These are phyloP conservation scores for Thunnus maccoyii DNA, from an alignment of 2,113 vertebrate species.

Conservation along the genomic window DNA sequence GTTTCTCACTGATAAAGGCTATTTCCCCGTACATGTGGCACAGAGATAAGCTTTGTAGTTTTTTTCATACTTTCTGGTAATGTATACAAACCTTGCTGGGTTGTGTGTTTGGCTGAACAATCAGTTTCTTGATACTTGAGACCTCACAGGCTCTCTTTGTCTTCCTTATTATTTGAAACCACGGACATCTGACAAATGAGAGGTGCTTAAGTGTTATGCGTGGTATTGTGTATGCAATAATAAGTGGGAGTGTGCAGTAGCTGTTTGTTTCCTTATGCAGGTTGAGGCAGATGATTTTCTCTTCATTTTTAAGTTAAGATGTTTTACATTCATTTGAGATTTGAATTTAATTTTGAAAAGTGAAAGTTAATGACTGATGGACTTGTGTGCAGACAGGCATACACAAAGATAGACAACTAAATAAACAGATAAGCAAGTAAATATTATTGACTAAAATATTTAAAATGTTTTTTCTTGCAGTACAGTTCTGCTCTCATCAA, in stretches of 20 bases:
- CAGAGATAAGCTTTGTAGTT: constrained; percentile 18
- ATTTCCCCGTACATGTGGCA: constrained; percentile 13
- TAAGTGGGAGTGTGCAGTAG: neutral
- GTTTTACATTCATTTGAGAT: neutral
- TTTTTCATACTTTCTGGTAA: constrained; percentile 7
- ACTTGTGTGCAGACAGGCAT: neutral
- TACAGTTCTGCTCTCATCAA: neutral
- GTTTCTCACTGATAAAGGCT: constrained; percentile 22
- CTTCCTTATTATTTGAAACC: constrained; percentile 41
- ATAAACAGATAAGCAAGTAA: neutral
- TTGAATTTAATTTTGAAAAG: neutral
- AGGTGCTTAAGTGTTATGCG: neutral
- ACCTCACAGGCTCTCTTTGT: constrained; percentile 23
- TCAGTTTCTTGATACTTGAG: constrained; percentile 55
- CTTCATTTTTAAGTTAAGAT: neutral
- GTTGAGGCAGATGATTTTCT: neutral
- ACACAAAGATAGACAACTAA: neutral
- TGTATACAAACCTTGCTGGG: constrained; percentile 15
- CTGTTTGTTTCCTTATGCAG: neutral
- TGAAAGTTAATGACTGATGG: neutral
- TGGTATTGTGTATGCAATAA: constrained; percentile 15
- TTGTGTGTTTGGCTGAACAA: constrained; percentile 38
- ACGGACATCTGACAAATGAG: constrained; percentile 2
- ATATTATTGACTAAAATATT: neutral
- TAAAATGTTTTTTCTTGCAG: constrained; percentile 9